Evolutionary conservation across 2,888 invertebrate species (phyloP).

Genomic region (Tachina fera): DNA sequence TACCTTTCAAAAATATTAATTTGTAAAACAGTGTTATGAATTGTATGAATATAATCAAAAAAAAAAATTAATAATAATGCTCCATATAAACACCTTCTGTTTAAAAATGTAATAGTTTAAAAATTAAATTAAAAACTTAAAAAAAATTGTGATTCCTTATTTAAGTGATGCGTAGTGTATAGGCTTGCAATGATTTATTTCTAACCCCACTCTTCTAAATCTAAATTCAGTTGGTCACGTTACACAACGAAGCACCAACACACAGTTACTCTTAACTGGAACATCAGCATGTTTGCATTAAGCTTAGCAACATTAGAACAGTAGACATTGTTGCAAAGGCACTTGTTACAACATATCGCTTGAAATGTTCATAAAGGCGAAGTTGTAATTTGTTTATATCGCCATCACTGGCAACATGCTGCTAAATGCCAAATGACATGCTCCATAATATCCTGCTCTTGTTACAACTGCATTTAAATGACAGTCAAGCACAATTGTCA

Average conservation of each 20-base stretch:
- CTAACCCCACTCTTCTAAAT: no score
- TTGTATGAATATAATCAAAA: no score
- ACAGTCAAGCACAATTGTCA: conserved; percentile 27
- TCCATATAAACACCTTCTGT: no score
- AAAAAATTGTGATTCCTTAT: no score
- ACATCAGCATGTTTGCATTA: not conserved
- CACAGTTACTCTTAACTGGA: conserved; percentile 13
- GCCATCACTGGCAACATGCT: conserved; percentile 58
- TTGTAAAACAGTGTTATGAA: no score
- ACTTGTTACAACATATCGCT: conserved; percentile 6
- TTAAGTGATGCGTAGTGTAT: no score
- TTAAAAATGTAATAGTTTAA: no score
- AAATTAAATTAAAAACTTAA: no score
- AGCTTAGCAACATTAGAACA: conserved; percentile 18
- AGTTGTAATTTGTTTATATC: not conserved
- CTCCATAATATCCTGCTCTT: conserved; percentile 59
- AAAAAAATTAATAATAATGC: no score
- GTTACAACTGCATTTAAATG: conserved; percentile 50
- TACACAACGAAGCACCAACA: not conserved
- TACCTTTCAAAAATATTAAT: no score
- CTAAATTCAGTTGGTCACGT: conserved; percentile 10
- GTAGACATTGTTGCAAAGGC: conserved; percentile 37
- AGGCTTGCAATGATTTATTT: no score
- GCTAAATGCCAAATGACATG: conserved; percentile 55
- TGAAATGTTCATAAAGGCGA: not conserved